Percentiles rank a stretch among this genome's conserved stretches.
Conservation (phyloP, 2,888 invertebrate species). For the Andrena chrysosceles region DNA sequence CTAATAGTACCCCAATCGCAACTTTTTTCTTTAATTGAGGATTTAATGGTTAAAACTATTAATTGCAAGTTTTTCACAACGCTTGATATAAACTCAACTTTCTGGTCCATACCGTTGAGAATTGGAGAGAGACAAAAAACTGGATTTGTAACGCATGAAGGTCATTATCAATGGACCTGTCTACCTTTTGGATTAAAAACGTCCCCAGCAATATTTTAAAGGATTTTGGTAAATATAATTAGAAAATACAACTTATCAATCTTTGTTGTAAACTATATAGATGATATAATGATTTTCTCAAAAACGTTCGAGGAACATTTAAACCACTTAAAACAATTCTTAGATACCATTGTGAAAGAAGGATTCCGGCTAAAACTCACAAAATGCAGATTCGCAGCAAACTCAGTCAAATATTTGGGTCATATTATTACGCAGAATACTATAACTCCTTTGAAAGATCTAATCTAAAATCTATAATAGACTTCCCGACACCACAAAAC, state of each 20-base stretch:
- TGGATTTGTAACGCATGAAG: conserved; percentile 44
- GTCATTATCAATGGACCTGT: conserved; percentile 44
- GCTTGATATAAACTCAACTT: not conserved
- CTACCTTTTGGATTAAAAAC: conserved; percentile 40
- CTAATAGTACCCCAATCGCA: not conserved
- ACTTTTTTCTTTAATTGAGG: conserved; percentile 2
- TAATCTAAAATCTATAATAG: too few relatives aligned
- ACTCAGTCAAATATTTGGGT: too few relatives aligned
- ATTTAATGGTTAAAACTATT: conserved; percentile 10
- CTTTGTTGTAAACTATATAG: not conserved
- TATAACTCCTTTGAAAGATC: too few relatives aligned
- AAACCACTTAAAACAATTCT: not conserved
- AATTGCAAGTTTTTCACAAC: conserved; percentile 20
- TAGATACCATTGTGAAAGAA: not conserved
- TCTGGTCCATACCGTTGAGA: not conserved
- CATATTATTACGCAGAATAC: too few relatives aligned
- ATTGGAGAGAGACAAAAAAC: conserved; percentile 7
- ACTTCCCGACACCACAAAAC: too few relatives aligned
- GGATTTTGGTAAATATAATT: conserved; percentile 42
- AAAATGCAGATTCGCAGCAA: too few relatives aligned
- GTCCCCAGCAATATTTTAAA: conserved; percentile 47
- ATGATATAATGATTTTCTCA: not conserved
- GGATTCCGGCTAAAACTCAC: not conserved
- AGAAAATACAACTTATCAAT: conserved; percentile 19
- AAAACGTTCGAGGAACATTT: not conserved